Evolutionary conservation across 2,797 vertebrate species (phyloP).

Genomic region (Anabas testudineus): DNA sequence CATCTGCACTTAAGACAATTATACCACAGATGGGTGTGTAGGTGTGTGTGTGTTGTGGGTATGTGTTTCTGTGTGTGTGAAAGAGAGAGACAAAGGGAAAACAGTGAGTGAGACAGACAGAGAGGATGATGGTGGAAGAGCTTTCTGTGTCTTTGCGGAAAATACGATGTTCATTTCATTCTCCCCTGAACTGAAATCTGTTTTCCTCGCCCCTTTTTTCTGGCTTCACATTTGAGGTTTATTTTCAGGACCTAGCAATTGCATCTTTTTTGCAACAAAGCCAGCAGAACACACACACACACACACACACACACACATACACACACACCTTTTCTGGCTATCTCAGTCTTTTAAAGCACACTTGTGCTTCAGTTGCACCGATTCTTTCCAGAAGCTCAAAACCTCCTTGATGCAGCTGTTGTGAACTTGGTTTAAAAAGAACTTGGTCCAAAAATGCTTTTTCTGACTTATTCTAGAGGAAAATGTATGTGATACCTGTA

Average conservation of each 20-base stretch:
- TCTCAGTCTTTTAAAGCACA: slow-evolving; percentile 17
- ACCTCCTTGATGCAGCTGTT: not conserved
- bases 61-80: slow-evolving; percentile 15
- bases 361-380: not conserved
- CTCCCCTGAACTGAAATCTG: slow-evolving; percentile 55
- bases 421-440: not conserved
- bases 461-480: slow-evolving; percentile 2
- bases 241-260: slow-evolving; percentile 59
- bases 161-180: slow-evolving; percentile 50
- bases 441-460: not conserved
- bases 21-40: slow-evolving; percentile 49
- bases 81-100: slow-evolving; percentile 38
- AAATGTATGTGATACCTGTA: not conserved
- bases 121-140: slow-evolving; percentile 44
- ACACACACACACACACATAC: slow-evolving; percentile 11
- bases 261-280: slow-evolving; percentile 34
- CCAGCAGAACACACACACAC: slow-evolving; percentile 1
- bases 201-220: slow-evolving; percentile 51
- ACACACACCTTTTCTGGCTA: slow-evolving; percentile 24
- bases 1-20: slow-evolving; percentile 77
- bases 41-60: slow-evolving; percentile 29
- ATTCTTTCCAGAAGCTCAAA: slow-evolving; percentile 8
- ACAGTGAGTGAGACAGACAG: slow-evolving; percentile 37
- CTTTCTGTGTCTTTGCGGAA: slow-evolving; percentile 35
- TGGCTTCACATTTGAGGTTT: slow-evolving; percentile 63